Evolutionary conservation across 2,113 vertebrate species (phyloP).

Genomic region (Seriola quinqueradiata): DNA sequence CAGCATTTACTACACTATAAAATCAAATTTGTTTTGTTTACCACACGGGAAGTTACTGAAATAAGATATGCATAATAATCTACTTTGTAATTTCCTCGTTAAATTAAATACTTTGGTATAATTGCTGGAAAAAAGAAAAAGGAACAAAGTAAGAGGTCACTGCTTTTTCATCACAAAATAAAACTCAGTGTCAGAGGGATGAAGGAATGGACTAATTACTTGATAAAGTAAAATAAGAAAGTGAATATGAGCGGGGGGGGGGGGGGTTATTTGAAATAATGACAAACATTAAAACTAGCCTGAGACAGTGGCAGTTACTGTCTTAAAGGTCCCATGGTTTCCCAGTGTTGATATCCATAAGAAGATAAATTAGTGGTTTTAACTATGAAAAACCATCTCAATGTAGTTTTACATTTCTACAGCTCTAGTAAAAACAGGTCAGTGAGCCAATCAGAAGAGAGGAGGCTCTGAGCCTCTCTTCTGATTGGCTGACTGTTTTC

Average conservation of each 20-base stretch:
- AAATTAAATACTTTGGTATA: neutral
- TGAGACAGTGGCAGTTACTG: too few species aligned
- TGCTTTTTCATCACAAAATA: slow-evolving; percentile 10
- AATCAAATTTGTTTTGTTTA: slow-evolving; percentile 2
- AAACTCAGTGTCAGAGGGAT: slow-evolving; percentile 8
- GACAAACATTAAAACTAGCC: neutral
- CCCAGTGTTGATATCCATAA: too few species aligned
- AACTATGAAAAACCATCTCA: too few species aligned
- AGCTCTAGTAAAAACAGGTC: too few species aligned
- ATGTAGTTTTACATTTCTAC: too few species aligned
- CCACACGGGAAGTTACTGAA: neutral
- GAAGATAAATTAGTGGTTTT: too few species aligned
- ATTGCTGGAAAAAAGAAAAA: neutral
- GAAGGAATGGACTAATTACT: too few species aligned
- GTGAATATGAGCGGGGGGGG: neutral
- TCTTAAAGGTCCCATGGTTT: too few species aligned
- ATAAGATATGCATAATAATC: neutral
- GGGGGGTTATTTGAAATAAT: neutral
- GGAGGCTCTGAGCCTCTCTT: too few species aligned
- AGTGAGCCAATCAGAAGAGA: too few species aligned
- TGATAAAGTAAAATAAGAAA: neutral
- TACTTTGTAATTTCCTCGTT: neutral
- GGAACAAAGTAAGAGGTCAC: neutral
- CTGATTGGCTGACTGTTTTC: too few species aligned
- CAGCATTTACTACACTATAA: slow-evolving; percentile 20